These are phyloP conservation scores for Antechinus stuartii DNA, from an alignment of 2,113 vertebrate genomes.

Conservation along the genomic window DNA sequence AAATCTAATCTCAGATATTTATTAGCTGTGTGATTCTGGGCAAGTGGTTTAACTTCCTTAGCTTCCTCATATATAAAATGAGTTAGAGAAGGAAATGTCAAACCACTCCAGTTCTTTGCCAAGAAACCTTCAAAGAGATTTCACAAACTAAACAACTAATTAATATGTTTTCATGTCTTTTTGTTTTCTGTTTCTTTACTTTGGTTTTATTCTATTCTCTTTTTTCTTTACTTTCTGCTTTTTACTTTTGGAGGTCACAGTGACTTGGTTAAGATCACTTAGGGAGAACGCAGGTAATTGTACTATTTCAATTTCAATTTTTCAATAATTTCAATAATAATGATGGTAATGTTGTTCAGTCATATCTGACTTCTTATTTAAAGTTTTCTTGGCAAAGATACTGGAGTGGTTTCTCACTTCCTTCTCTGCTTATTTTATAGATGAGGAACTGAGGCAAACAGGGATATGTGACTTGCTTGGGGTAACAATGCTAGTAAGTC, in stretches of 20 bases:
- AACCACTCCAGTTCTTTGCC: background rate
- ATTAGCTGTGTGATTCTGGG: background rate
- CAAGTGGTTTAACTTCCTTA: background rate
- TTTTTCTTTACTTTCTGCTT: background rate
- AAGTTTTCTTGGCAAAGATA: background rate
- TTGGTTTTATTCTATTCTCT: background rate
- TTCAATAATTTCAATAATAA: background rate
- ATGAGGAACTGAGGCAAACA: background rate
- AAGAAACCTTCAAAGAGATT: background rate
- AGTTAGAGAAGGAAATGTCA: background rate
- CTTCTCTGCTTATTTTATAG: background rate
- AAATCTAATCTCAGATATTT: background rate
- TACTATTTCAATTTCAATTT: too few relatives aligned
- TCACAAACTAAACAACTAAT: background rate
- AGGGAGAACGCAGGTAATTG: background rate
- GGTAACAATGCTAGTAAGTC: background rate
- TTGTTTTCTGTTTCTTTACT: background rate
- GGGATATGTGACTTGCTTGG: background rate
- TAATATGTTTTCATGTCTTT: too few relatives aligned
- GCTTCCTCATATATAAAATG: background rate
- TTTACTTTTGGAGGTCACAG: background rate
- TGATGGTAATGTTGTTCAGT: background rate
- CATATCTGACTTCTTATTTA: background rate
- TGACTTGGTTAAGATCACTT: background rate
- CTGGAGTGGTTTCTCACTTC: background rate